Evolutionary conservation across 2,797 vertebrate genomes (phyloP), one percentile per base, ranked within the genome.

Genomic region (Linurgus olivaceus): DNA sequence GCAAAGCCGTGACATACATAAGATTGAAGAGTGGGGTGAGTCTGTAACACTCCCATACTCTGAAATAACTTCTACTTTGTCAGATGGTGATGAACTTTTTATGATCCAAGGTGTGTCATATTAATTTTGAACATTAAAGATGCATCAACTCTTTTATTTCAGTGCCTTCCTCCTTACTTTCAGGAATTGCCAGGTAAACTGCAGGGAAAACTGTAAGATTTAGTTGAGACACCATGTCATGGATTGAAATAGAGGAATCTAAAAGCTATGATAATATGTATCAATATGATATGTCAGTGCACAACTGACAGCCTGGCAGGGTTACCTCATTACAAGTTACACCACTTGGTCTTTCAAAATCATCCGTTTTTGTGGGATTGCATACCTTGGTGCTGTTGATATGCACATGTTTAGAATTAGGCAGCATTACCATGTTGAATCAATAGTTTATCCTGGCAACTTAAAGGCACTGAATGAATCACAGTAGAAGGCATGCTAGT

Each of bases 261-360:
- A 21, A 85, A 94, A 83, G 45, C 42, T 42, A 1, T 73, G 61
- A 18, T 48, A 68, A 28, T 68, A n/a, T 28, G 9, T 88, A 52
- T 71, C 20, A 8, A 63, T 88, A 54, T 0, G 9, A 50, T 11
- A 1, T 70, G 52, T 54, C 70, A 72, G 4, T 63, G 29, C 29
- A 17, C 21, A 13, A 38, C 38, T 73, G 58, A 63, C 63, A 28
- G 33, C 62, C 0, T 77, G 73, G 48, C 52, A 76, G 47, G 10
- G 19, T 93, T 93, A 70, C 54, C 16, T 88, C 74, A 70, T 76
- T 59, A 15, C 35, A 20, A 20, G 4, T 84, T 86, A 71, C 71
- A 89, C 52, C 71, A 58, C 44, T 87, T 87, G 42, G 65, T 88
- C 82, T 90, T 93, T 95, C 87, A 85, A 94, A 92, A 65, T 79